phyloP scores from a whole-genome alignment of 2,113 vertebrate genomes.

The Orycteropus afer region DNA sequence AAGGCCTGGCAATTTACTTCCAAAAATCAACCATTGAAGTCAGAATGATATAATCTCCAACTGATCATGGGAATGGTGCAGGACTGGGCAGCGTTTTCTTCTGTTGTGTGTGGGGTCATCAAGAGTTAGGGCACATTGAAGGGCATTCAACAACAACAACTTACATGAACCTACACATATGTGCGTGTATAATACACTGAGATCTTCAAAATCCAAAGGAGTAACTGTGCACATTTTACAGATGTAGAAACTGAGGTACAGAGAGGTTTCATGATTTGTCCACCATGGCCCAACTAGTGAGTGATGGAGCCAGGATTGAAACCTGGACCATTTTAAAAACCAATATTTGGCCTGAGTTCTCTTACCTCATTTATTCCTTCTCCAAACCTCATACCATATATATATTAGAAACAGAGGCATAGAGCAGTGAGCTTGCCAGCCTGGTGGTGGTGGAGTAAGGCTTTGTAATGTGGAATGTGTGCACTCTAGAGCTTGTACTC shows the following conservation, averaged over 20 bases:
- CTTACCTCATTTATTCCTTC: background rate
- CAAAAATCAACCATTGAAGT: background rate
- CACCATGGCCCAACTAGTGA: background rate
- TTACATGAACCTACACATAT: background rate
- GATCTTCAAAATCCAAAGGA: background rate
- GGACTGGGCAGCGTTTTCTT: too few species aligned
- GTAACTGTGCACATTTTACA: background rate
- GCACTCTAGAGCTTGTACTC: fast-evolving
- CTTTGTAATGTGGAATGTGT: background rate
- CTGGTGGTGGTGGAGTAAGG: too few species aligned
- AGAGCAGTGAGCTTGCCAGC: background rate
- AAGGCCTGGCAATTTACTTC: background rate
- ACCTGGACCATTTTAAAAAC: background rate
- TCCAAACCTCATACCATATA: background rate
- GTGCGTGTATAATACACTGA: background rate
- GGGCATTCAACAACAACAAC: background rate
- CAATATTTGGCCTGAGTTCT: background rate
- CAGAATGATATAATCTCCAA: background rate
- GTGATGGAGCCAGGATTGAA: background rate
- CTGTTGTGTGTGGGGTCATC: too few species aligned
- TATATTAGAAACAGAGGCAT: background rate
- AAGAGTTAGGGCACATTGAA: too few species aligned
- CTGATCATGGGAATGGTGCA: background rate
- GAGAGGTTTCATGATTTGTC: background rate
- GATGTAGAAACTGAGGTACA: background rate